Evolutionary conservation across 2,888 invertebrate species (phyloP), one percentile per base, ranked within the genome.

Genomic region (Drosophila mimica): DNA sequence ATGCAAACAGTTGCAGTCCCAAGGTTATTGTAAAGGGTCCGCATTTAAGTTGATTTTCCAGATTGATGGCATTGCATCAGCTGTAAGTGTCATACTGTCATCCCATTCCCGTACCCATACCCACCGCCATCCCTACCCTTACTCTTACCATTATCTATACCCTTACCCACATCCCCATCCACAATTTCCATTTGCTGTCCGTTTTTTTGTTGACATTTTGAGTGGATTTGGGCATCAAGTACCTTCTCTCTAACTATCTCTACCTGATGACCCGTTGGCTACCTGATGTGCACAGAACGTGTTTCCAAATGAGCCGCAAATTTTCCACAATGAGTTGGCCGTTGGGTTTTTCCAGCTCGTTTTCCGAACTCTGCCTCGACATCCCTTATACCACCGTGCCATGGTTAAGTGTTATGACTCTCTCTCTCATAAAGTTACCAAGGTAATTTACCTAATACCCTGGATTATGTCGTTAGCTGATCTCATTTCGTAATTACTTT

Each of bases 51-150:
- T 88, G 83, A 89, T 89, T 88, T 88, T 68, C 75, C 75, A 81
- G 81, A 88, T 85, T 83, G 88, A 88, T 88, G 88, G 70, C 76
- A 82, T 71, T 82, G 72, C 81, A 78, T 88, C 90, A 85, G 90
- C 70, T 56, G 53, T 74, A 79, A 69, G 75, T 87, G 89, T 65
- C 63, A 70, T 25, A 65, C 74, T 65, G 76, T 62, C 72, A 54
- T 58, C 28, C 60, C 59, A 28, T 31, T 17, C 43, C 61, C 56
- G 52, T 28, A 13, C n/a, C 49, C 49, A 17, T 30, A 49, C 34
- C 28, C 49, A 34, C n/a, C 6, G 4, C 31, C 36, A 7, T 17
- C 20, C 34, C 9, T 11, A 34, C n/a, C 20, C 25, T 13, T 46
- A 17, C 3, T 36, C 36, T 56, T 56, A 7, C 36, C 17, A 36